Conservation (phyloP, 1,140 invertebrate genomes). For the Chrysomallon squamiferum region DNA sequence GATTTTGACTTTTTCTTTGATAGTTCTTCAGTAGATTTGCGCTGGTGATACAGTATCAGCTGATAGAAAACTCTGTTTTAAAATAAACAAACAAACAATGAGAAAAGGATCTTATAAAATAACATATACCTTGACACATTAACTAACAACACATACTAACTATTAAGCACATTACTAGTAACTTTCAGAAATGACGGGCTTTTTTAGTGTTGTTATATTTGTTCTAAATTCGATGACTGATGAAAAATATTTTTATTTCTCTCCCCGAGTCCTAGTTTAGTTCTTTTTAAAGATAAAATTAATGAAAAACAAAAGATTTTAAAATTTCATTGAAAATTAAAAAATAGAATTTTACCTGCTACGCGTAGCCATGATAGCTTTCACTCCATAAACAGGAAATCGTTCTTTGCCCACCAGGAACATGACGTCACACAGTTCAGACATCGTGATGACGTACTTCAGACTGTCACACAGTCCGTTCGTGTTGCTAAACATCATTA, state of each 20-base stretch:
- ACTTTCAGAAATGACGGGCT: neutral
- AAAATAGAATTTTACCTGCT: conserved; percentile 72
- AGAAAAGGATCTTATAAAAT: neutral
- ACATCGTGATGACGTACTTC: conserved; percentile 73
- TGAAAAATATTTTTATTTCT: neutral
- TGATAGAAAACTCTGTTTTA: conserved; percentile 34
- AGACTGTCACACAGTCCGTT: conserved; percentile 30
- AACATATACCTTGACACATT: neutral
- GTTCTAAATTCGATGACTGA: neutral
- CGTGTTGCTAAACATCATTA: conserved; percentile 23
- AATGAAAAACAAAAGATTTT: neutral
- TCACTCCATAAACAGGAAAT: conserved; percentile 93
- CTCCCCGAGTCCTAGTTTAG: neutral
- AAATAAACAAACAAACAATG: neutral
- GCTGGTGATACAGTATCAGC: conserved; percentile 15
- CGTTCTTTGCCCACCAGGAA: conserved; percentile 92
- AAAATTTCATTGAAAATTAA: neutral
- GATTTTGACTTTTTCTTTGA: conserved; percentile 9
- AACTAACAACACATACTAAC: too few species aligned
- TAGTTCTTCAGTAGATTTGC: conserved; percentile 7
- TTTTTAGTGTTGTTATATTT: neutral
- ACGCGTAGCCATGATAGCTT: conserved; percentile 85
- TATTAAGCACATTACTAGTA: neutral
- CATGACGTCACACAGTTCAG: conserved; percentile 95
- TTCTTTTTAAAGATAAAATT: neutral